A percentile compares a stretch with the other conserved stretches of the same genome.
These are phyloP conservation scores for Thaumatotibia leucotreta DNA, from an alignment of 1,140 invertebrate genomes.

Conservation along the genomic window DNA sequence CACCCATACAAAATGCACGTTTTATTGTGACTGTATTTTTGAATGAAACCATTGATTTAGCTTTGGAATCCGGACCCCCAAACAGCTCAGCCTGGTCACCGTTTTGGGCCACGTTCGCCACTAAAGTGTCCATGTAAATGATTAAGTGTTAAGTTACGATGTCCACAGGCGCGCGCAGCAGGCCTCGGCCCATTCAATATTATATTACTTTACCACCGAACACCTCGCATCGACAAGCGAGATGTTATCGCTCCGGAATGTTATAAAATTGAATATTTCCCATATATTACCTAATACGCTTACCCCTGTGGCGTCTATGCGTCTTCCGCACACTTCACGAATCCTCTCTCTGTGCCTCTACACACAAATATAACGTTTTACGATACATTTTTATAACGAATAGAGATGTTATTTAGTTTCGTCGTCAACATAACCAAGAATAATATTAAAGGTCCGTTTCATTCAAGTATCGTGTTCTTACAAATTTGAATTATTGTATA, in stretches of 20 bases:
- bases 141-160: slow-evolving; percentile 73
- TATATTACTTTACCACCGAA: slow-evolving; percentile 71
- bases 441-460: slow-evolving; percentile 19
- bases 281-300: slow-evolving; percentile 47
- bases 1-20: too few species aligned
- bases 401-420: slow-evolving; percentile 74
- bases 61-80: neutral
- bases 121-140: slow-evolving; percentile 66
- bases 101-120: slow-evolving; percentile 11
- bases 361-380: slow-evolving; percentile 42
- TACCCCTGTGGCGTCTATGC: slow-evolving; percentile 41
- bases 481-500: neutral
- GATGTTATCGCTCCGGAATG: slow-evolving; percentile 68
- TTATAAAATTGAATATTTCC: slow-evolving; percentile 75
- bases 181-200: slow-evolving; percentile 61
- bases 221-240: slow-evolving; percentile 70
- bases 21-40: neutral
- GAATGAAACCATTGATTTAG: neutral
- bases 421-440: slow-evolving; percentile 62
- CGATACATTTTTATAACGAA: slow-evolving; percentile 58
- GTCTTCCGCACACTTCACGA: slow-evolving; percentile 46
- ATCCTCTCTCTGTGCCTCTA: slow-evolving; percentile 24
- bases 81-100: neutral
- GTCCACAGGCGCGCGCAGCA: slow-evolving; percentile 53
- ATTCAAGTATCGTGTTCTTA: neutral